Evolutionary conservation across 2,888 invertebrate species (phyloP).

Genomic region (Agrotis ipsilon): DNA sequence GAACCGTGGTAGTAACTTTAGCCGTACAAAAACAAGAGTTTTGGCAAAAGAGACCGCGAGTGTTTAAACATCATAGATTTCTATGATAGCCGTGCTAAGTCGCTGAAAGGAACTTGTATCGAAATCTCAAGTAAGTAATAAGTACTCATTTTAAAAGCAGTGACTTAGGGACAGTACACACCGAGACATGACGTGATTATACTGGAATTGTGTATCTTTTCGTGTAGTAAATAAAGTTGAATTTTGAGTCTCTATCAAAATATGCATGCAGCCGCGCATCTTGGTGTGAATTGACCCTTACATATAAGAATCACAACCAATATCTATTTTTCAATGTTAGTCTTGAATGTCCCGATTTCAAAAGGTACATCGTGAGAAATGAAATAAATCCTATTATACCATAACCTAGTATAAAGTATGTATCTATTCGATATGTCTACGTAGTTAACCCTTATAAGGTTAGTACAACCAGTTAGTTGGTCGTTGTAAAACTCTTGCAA

Average conservation of each 20-base stretch:
- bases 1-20: conserved; percentile 40
- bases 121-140: conserved; percentile 29
- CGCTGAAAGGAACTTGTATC: conserved; percentile 10
- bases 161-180: too few relatives aligned
- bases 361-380: neutral
- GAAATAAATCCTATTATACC: neutral
- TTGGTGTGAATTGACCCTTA: too few relatives aligned
- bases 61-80: conserved; percentile 5
- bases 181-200: too few relatives aligned
- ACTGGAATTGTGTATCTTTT: too few relatives aligned
- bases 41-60: conserved; percentile 35
- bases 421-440: conserved; percentile 5
- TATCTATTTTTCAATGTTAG: neutral
- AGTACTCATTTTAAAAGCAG: neutral
- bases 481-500: conserved; percentile 34
- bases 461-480: conserved; percentile 21
- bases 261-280: too few relatives aligned
- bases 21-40: conserved; percentile 41
- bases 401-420: neutral
- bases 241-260: too few relatives aligned
- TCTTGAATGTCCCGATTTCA: neutral
- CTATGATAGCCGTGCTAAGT: conserved; percentile 9
- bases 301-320: too few relatives aligned
- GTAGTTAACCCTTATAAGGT: conserved; percentile 22
- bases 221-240: too few relatives aligned